A percentile compares a stretch with the other conserved stretches of the same genome.
Conservation (phyloP, 2,113 vertebrate genomes). For the Ceyx cyanopectus region DNA sequence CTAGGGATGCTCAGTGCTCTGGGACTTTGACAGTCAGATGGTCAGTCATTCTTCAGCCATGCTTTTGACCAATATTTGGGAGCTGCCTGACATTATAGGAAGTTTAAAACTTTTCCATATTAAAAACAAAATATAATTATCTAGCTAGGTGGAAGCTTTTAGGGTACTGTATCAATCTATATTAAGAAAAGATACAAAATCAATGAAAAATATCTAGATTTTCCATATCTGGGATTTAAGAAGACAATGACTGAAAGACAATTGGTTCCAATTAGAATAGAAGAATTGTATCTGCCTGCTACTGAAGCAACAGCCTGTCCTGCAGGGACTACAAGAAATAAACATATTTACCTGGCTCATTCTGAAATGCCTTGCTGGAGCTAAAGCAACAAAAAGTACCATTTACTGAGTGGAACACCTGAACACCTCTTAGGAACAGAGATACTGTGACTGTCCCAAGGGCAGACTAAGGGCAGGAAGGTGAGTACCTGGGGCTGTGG, state of each 20-base stretch:
- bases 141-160: background rate
- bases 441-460: background rate
- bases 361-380: background rate
- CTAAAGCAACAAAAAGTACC: background rate
- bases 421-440: background rate
- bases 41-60: accelerated
- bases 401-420: background rate
- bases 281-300: background rate
- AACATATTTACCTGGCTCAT: background rate
- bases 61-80: background rate
- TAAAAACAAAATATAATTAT: background rate
- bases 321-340: background rate
- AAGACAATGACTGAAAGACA: background rate
- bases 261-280: background rate
- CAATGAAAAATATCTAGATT: background rate
- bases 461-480: background rate
- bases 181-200: background rate
- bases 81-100: background rate
- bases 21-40: background rate
- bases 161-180: background rate
- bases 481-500: background rate
- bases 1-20: background rate
- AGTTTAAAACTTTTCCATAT: background rate
- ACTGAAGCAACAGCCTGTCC: background rate
- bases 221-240: background rate